Base-by-base conservation (phyloP, 2,113 vertebrate genomes). In the Pachycephala philippinensis region DNA sequence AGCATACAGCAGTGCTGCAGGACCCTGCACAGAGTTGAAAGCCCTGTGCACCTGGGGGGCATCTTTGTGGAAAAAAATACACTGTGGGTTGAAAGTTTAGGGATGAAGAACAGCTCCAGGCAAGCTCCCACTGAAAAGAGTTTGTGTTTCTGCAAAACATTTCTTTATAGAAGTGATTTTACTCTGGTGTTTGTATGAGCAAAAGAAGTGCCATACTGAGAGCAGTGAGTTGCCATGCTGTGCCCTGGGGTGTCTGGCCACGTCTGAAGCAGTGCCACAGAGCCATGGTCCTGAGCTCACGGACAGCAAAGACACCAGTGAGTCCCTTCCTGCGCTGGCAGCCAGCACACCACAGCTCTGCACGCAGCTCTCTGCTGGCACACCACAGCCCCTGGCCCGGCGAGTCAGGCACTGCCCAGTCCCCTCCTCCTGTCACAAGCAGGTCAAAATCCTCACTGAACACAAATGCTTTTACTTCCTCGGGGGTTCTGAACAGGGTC, bases 401-500 rank as follows among this genome's bases (percentile, higher is more conserved):
- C 57, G 98, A 84, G 78, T 96, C 91, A 23, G 98, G 98, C 84
- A 98, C 82, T 8, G 97, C 91, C 78, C 59, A 22, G 92, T 98
- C 98, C 97, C 98, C 96, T 64, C 98, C 97, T 5, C 98, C 98
- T 4, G 98, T 98, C 75, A 98, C 96, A 76, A 98, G 77, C 84
- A 98, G 78, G 71, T 97, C 97, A 30, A 84, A 96, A 68, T 96
- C 98, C 68, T 96, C 95, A 79, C 93, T 97, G 63, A 98, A 94
- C 11, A 84, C 98, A 97, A 99, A 98, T 0, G 84, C 91, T 95
- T 98, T 98, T 56, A 98, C 97, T 61, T 98, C 98, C 97, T 97
- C 98, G 93, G 94, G 81, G 53, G 97, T 45, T 28, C 23, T 80
- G 88, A 99, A 98, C 40, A 98, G 59, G 0, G 47, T 97, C 95